Base-by-base conservation (phyloP, 2,113 vertebrate genomes). In the Uria lomvia region DNA sequence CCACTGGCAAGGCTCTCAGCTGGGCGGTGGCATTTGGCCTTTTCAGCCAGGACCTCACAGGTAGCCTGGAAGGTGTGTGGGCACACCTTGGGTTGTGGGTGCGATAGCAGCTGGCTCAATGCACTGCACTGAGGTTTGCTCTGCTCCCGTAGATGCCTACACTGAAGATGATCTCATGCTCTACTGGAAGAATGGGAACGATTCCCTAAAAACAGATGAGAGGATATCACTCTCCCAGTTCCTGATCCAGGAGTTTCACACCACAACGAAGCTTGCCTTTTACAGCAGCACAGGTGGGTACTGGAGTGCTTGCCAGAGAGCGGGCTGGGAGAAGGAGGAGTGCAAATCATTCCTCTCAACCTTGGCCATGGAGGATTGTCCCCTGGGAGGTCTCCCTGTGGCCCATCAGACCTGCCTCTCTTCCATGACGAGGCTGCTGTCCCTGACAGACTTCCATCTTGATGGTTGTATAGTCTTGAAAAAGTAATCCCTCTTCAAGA, bases 131-230 rank as follows among this genome's bases (percentile, higher is more conserved):
- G 15, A 84, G 42, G 15, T 83, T 77, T 89, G 27, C 53, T 80
- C 43, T 89, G 12, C 74, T 85, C 49, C 91, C 79, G 55, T 94
- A 99, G 99, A 99, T 97, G 99, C 99, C 12, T 99, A 99, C 96
- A 99, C 99, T 5, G 99, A 99, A 75, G 99, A 99, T 12, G 99
- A 99, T 94, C 98, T 99, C 73, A 99, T 99, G 99, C 98, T 99
- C 12, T 99, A 99, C 97, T 99, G 99, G 99, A 99, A 99, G 98
- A 99, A 99, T 77, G 99, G 99, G 71, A 99, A 99, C 0, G 99
- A 99, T 67, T 99, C 99, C 77, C 96, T 99, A 67, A 99, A 99
- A 98, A 99, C 99, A 9, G 99, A 99, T 15, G 99, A 99, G 86
- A 98, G 99, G 84, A 99, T 99, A 97, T 99, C 99, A 0, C 97